These are phyloP conservation scores for Diachasma alloeum DNA, from an alignment of 1,140 invertebrate species.

Conservation along the genomic window DNA sequence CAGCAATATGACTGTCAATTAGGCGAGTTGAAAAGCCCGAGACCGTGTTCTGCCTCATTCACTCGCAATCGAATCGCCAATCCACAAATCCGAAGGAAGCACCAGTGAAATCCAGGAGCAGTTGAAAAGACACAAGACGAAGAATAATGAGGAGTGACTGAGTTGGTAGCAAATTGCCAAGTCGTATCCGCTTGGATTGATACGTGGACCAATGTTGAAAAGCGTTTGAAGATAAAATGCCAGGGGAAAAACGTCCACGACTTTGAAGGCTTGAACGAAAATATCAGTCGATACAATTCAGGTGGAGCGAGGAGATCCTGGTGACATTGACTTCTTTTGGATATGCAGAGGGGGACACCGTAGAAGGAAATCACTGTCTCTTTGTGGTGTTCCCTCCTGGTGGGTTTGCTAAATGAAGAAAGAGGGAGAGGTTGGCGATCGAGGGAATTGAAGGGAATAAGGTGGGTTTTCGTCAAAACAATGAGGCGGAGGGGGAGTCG, in stretches of 20 bases:
- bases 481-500: neutral
- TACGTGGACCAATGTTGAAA: neutral
- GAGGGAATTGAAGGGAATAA: neutral
- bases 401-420: neutral
- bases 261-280: neutral
- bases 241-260: neutral
- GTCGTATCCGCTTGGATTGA: neutral
- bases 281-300: neutral
- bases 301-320: neutral
- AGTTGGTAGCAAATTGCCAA: neutral
- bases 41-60: neutral
- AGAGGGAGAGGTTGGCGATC: neutral
- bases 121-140: neutral
- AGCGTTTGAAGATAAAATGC: neutral
- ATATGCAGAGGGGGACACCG: neutral
- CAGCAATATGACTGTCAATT: neutral
- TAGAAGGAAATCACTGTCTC: neutral
- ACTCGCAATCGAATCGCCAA: neutral
- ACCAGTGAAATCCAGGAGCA: neutral
- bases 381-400: neutral
- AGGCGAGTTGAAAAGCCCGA: neutral
- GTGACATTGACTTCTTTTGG: neutral
- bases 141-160: slow-evolving; percentile 5
- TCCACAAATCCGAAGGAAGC: neutral
- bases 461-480: neutral